Evolutionary conservation across 2,888 invertebrate genomes (phyloP), one percentile per base, ranked within the genome.

Genomic region (Steinernema carpocapsae): DNA sequence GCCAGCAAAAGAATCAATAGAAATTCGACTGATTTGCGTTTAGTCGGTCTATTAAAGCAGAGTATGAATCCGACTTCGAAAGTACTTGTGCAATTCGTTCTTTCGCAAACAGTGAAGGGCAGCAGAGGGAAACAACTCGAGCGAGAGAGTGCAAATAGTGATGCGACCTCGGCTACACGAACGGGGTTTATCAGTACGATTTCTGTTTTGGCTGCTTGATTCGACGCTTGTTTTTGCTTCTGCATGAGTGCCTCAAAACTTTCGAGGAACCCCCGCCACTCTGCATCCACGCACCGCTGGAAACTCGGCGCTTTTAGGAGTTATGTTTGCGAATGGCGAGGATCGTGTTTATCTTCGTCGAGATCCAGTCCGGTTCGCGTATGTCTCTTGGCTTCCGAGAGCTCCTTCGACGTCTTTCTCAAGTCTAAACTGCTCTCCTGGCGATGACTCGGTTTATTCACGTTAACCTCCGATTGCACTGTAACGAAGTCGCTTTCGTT

Each of bases 281-380:
- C 37, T 37, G 37, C 37, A 37, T 14, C 4, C 3, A 48, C n/a
- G 17, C 3, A 19, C 48, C 4, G 48, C 48, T 14, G 17, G n/a
- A 48, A n/a, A 48, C 17, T 48, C 19, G 48, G 19, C 48, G 48
- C 19, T 48, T 48, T 48, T 48, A 7, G 37, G 22, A 52, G 10
- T 52, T 24, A 24, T 64, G 64, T 64, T 64, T 64, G 64, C 29
- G 64, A 64, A 64, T 64, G 64, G 64, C 29, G 29, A 26, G 64
- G 64, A 64, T 64, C 37, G 64, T 64, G 64, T 64, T 64, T 64
- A 64, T 64, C 64, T 32, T 64, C 32, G 14, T 37, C 37, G 37
- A 37, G 10, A 37, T 19, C 56, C 24, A 14, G 29, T 64, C 64
- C 64, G 29, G 64, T 64, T 64, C 12, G 29, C 64, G 37, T 37